phyloP scores from a whole-genome alignment of 2,113 vertebrate species.

The Arvicanthis niloticus region DNA sequence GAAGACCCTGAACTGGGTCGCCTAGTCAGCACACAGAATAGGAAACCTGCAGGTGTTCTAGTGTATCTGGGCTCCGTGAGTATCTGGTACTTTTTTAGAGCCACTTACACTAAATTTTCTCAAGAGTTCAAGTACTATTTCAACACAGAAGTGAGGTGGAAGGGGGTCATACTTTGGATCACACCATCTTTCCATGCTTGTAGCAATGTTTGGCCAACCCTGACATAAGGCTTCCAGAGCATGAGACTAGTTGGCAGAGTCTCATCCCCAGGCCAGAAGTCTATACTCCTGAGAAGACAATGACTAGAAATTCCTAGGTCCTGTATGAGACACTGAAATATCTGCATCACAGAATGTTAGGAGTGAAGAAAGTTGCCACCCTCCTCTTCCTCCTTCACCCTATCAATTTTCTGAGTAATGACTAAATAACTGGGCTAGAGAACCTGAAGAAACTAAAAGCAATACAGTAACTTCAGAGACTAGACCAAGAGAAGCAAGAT shows the following conservation, averaged over 20 bases:
- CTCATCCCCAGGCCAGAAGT: not conserved
- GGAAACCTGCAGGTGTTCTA: not conserved
- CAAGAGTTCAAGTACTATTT: constrained; percentile 26
- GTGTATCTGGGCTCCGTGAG: constrained; percentile 22
- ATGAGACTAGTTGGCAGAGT: constrained; percentile 12
- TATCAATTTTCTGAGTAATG: not conserved
- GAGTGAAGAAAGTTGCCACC: not conserved
- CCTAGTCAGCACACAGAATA: not conserved
- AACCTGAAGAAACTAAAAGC: constrained; percentile 45
- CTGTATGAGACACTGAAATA: constrained; percentile 30
- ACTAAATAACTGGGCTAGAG: constrained; percentile 25
- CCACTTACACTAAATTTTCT: constrained; percentile 31
- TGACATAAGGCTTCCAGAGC: not conserved
- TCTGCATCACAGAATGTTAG: not conserved
- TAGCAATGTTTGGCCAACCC: not conserved
- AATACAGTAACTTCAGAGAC: not conserved
- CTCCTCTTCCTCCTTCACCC: not conserved
- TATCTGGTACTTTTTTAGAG: not conserved
- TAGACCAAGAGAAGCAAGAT: not conserved
- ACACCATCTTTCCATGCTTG: constrained; percentile 29
- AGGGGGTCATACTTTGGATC: not conserved
- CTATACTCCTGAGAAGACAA: not conserved
- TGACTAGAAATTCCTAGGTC: constrained; percentile 35
- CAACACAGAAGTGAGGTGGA: not conserved
- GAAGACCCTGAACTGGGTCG: not conserved